These are phyloP conservation scores for Benthosema pterotum DNA, from an alignment of 2,797 vertebrate species.

Conservation along the genomic window DNA sequence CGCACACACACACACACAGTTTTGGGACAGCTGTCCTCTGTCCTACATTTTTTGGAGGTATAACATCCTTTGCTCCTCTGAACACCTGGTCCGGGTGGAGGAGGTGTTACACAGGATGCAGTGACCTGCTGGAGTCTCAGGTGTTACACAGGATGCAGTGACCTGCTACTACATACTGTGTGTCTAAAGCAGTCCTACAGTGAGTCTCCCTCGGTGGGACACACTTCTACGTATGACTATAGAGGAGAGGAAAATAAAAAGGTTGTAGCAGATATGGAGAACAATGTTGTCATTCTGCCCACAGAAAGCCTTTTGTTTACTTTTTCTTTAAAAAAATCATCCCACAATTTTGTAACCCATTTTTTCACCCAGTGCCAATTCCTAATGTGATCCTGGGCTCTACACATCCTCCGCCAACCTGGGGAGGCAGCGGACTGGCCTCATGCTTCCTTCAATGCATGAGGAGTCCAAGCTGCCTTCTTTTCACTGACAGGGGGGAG, in stretches of 20 bases:
- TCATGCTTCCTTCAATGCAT: too few relatives aligned
- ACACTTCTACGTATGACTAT: constrained; percentile 2
- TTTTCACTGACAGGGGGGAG: too few relatives aligned
- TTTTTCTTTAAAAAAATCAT: too few relatives aligned
- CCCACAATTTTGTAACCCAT: too few relatives aligned
- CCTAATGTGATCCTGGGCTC: too few relatives aligned
- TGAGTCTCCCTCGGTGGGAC: not conserved
- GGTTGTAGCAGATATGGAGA: constrained; percentile 18
- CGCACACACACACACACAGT: not conserved
- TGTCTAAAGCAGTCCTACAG: constrained; percentile 14
- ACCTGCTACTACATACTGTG: too few relatives aligned
- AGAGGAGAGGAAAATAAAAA: constrained; percentile 28
- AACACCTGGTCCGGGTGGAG: constrained; percentile 43
- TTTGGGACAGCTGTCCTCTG: not conserved
- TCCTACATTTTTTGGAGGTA: too few relatives aligned
- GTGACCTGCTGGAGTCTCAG: constrained; percentile 38
- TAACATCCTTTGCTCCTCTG: not conserved
- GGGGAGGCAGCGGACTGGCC: too few relatives aligned
- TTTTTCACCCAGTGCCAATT: too few relatives aligned
- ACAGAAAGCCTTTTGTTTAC: too few relatives aligned
- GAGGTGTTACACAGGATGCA: constrained; percentile 30
- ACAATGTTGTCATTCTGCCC: constrained; percentile 28
- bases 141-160: not conserved
- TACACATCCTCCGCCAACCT: too few relatives aligned
- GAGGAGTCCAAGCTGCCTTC: too few relatives aligned